Evolutionary conservation across 2,113 vertebrate species (phyloP).

Genomic region (Corvus hawaiiensis): DNA sequence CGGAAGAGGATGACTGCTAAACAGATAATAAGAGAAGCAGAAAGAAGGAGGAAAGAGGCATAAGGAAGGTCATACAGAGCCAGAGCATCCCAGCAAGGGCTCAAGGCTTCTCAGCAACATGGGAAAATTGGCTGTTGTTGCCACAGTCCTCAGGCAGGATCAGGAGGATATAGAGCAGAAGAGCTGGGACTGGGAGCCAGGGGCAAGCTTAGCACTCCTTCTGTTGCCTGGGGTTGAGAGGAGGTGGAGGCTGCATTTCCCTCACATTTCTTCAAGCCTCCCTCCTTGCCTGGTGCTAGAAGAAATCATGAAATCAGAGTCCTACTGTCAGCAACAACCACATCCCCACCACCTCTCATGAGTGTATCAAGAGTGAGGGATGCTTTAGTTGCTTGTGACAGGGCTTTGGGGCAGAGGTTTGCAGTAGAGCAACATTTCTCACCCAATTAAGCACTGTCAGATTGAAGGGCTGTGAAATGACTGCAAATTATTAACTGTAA

Average conservation of each 20-base stretch:
- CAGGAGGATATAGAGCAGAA: neutral
- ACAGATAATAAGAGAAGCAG: neutral
- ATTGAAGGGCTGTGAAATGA: neutral
- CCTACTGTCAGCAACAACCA: neutral
- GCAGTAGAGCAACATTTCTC: neutral
- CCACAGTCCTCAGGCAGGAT: neutral
- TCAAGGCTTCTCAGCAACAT: neutral
- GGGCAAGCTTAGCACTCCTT: neutral
- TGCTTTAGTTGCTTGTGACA: neutral
- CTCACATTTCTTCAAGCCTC: neutral
- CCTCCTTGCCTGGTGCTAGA: neutral
- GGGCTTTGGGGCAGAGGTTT: neutral
- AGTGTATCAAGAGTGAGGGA: neutral
- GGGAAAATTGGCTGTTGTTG: neutral
- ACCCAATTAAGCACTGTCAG: neutral
- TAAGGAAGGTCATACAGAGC: neutral
- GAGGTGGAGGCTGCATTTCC: neutral
- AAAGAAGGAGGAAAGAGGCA: neutral
- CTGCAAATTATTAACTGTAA: neutral
- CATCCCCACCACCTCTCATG: neutral
- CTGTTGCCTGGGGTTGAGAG: neutral
- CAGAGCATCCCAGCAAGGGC: neutral
- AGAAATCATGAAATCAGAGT: neutral
- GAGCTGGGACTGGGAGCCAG: neutral
- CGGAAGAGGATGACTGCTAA: neutral